These are phyloP conservation scores for Hirundo rustica DNA, from an alignment of 2,797 vertebrate species.

Conservation along the genomic window DNA sequence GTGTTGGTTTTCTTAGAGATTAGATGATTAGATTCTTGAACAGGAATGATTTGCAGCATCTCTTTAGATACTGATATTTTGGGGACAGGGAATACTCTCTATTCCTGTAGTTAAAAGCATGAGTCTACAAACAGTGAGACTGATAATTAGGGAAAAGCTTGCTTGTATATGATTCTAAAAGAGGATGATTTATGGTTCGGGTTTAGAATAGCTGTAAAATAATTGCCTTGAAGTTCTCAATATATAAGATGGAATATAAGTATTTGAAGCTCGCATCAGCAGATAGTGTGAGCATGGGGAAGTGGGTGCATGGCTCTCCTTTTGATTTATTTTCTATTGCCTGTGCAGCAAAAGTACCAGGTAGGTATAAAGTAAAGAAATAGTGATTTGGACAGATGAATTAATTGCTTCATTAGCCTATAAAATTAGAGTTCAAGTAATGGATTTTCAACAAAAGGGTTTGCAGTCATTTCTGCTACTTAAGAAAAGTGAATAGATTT, in stretches of 20 bases:
- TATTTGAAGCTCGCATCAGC: background rate
- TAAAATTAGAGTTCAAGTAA: background rate
- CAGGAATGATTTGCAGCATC: background rate
- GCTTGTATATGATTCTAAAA: conserved; percentile 6
- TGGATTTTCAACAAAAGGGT: background rate
- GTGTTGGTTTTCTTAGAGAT: background rate
- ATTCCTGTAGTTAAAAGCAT: conserved; percentile 8
- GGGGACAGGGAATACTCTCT: background rate
- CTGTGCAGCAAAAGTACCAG: background rate
- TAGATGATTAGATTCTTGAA: background rate
- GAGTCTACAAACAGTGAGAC: background rate
- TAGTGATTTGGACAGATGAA: background rate
- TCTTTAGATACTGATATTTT: background rate
- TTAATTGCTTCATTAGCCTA: conserved; percentile 39
- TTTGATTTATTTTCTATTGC: background rate
- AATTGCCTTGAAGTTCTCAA: conserved; percentile 35
- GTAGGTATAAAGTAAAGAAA: background rate
- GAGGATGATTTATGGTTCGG: conserved; percentile 15
- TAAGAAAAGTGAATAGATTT: background rate
- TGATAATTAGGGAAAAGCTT: background rate
- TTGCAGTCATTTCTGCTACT: background rate
- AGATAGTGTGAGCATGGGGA: background rate
- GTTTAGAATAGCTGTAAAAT: conserved; percentile 51
- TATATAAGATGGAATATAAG: conserved; percentile 5
- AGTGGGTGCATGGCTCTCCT: background rate